Evolutionary conservation across 2,888 invertebrate species (phyloP), one percentile per base, ranked within the genome.

Genomic region (Euplagia quadripunctaria): DNA sequence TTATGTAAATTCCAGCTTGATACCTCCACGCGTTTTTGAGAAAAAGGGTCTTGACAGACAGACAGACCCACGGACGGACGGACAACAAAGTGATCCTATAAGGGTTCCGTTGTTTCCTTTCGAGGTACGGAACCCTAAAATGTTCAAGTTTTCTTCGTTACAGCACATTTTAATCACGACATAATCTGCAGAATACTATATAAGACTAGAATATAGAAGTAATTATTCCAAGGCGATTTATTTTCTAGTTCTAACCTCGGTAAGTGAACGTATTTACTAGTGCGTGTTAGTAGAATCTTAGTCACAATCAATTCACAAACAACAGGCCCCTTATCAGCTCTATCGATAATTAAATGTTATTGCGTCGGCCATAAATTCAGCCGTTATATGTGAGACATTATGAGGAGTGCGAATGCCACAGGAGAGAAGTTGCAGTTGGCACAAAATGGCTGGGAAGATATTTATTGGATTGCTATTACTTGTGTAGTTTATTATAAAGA

Each of bases 301-400:
- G 31, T 17, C 67, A 71, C 76, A 79, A 81, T 81, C 64, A 75
- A 81, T 70, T 68, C 64, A 70, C 78, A 72, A 80, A 80, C 76
- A 82, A 82, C 80, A 71, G 71, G 65, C 41, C 17, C 49, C 76
- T 82, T 87, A 87, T 86, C 84, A 79, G 65, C 72, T 78, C 77
- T 83, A 84, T 85, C 88, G 82, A 88, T 87, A 89, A 84, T 88
- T 87, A 88, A 88, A 88, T 84, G 85, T 84, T 83, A 88, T 86
- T 86, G 82, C 81, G 73, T 79, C 64, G 73, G 43, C 72, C 74
- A 85, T 89, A 88, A 88, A 88, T 88, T 75, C 65, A 75, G 2
- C n/a, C 31, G 63, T 76, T 72, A 79, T 72, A 74, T 81, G 81
- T 82, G 81, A 81, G 68, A 71, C 65, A 71, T 63, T 69, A 68